Evolutionary conservation across 2,113 vertebrate species (phyloP), one percentile per base, ranked within the genome.

Genomic region (Mugil cephalus): DNA sequence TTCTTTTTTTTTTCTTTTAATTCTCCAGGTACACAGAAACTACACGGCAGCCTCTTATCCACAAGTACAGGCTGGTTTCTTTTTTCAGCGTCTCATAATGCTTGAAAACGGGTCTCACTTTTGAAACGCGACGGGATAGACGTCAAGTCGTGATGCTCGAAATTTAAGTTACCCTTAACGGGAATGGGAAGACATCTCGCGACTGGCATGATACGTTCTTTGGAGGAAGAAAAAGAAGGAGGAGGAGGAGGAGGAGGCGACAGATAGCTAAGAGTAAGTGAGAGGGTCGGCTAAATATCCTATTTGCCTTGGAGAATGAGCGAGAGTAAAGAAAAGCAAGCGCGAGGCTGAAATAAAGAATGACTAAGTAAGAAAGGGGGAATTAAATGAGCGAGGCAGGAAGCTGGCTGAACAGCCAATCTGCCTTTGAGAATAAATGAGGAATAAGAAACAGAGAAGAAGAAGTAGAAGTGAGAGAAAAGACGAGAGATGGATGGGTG

Each of bases 351-450:
- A 8, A 48, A 56, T 30, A 54, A 45, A 47, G 39, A 62, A 59
- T 11, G 10, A 80, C 30, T 47, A 18, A 39, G 71, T 43, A 13
- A 54, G 47, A 77, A 62, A 42, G 77, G 59, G 19, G 40, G 52
- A 70, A 60, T 74, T 53, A 74, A 86, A 65, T 52, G 59, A 86
- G 45, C 18, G 4, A 68, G 36, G 18, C 24, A 63, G 51, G 73
- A 58, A 65, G 65, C 45, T 2, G 58, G 51, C 60, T 85, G 75
- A 87, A 90, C 35, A 77, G 62, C 13, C 72, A 4, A 40, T 77
- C 55, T 58, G 69, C 89, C 47, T 84, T 14, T 8, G 74, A 86
- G 75, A 82, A 78, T 50, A 74, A 75, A 74, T 8, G 21, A 7
- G 42, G 73, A 63, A 79, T 50, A 69, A 71, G 50, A 56, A 70